phyloP scores from a whole-genome alignment of 1,140 invertebrate genomes.

The Adelges cooleyi region DNA sequence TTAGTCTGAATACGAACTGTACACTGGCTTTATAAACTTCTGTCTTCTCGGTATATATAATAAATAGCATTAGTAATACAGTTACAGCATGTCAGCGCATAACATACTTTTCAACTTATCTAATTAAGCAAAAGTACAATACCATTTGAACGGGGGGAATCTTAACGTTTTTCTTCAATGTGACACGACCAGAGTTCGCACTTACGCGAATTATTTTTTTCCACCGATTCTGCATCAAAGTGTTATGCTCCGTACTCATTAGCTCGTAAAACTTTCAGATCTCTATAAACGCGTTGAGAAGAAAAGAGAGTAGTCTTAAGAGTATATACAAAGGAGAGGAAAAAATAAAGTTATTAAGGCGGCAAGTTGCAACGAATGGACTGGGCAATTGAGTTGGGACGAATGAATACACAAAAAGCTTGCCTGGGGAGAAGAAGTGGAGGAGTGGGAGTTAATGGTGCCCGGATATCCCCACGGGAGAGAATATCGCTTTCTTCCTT shows the following conservation, averaged over 20 bases:
- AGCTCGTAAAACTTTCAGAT: conserved; percentile 21
- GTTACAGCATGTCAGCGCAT: no score
- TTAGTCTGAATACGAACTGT: no score
- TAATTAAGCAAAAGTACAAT: no score
- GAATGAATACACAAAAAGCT: neutral
- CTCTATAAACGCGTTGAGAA: neutral
- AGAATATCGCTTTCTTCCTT: conserved; percentile 10
- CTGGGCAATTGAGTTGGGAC: neutral
- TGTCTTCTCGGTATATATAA: no score
- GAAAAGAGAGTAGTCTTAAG: neutral
- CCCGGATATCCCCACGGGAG: neutral
- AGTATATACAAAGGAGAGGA: neutral
- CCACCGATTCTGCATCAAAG: neutral
- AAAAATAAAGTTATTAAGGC: neutral
- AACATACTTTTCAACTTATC: no score
- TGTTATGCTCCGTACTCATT: neutral
- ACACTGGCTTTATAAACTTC: no score
- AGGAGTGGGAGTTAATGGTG: neutral
- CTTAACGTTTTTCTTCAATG: neutral
- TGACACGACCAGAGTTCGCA: neutral
- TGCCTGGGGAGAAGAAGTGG: neutral
- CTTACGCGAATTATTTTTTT: neutral
- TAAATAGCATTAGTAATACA: no score
- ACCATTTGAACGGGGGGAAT: no score
- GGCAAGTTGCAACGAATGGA: neutral